Percentiles rank a stretch among this genome's conserved stretches.
These are phyloP conservation scores for Heterotis niloticus DNA, from an alignment of 2,113 vertebrate species.

Conservation along the genomic window DNA sequence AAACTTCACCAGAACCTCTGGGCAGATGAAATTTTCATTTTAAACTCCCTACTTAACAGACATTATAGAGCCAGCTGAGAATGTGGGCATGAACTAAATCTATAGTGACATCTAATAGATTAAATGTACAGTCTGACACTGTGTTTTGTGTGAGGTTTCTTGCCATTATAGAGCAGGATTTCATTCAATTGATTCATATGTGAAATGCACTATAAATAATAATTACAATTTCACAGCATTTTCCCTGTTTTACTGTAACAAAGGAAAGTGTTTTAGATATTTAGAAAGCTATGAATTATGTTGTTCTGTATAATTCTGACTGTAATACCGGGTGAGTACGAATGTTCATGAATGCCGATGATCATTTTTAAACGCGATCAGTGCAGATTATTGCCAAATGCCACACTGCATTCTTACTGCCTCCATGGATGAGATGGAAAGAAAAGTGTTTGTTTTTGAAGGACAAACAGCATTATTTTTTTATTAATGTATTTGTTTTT, in stretches of 20 bases:
- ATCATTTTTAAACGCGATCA: background rate
- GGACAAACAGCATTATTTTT: too few relatives aligned
- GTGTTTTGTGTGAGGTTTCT: background rate
- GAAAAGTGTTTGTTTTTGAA: too few relatives aligned
- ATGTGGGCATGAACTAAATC: background rate
- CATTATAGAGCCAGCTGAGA: constrained; percentile 16
- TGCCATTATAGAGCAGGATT: background rate
- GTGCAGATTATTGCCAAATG: background rate
- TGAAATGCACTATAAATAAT: constrained; percentile 12
- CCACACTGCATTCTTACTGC: background rate
- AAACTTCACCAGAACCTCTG: constrained; percentile 6
- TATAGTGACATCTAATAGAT: constrained; percentile 11
- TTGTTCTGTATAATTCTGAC: background rate
- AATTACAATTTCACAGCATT: constrained; percentile 1
- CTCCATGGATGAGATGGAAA: too few relatives aligned
- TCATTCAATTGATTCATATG: constrained; percentile 9
- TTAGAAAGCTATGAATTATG: background rate
- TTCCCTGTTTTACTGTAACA: too few relatives aligned
- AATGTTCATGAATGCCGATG: background rate
- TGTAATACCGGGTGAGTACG: background rate
- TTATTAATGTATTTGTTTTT: too few relatives aligned
- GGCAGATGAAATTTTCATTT: constrained; percentile 28
- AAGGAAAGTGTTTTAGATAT: too few relatives aligned
- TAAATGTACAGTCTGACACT: constrained; percentile 15
- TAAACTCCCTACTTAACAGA: constrained; percentile 27